Evolutionary conservation across 37 sponge, comb jelly and placozoan species (phyloP).

Genomic region (Spongia lamella): DNA sequence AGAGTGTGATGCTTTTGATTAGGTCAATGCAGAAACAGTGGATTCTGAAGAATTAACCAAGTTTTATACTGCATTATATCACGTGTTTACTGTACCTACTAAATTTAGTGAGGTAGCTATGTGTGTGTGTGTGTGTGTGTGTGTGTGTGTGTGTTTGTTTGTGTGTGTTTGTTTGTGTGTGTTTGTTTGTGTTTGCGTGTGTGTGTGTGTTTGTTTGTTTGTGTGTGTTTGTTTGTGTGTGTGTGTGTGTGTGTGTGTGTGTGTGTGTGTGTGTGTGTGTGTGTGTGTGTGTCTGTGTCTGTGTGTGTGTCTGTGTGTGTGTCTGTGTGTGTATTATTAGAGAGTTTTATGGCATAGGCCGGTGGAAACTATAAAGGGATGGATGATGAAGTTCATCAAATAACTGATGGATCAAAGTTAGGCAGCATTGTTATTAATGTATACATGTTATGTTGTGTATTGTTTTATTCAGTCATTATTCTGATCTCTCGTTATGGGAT

Average conservation of each 20-base stretch:
- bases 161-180: no score
- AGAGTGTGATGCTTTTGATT: background rate
- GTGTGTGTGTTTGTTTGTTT: no score
- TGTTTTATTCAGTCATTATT: constrained; percentile 13
- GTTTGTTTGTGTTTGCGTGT: no score
- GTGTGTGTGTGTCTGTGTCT: no score
- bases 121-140: background rate
- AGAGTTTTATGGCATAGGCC: background rate
- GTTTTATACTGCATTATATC: constrained; percentile 57
- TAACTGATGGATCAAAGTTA: background rate
- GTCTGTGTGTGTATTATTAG: background rate
- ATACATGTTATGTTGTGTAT: background rate
- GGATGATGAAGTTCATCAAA: constrained; percentile 15
- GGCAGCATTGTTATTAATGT: background rate
- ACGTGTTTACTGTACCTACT: constrained; percentile 50
- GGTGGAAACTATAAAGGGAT: constrained; percentile 31
- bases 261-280: no score
- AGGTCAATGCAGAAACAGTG: constrained; percentile 6
- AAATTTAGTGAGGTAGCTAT: constrained; percentile 34
- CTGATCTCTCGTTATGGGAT: constrained; percentile 65
- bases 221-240: no score
- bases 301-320: no score
- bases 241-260: no score
- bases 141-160: no score
- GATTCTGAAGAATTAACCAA: constrained; percentile 13